A percentile compares a stretch with the other conserved stretches of the same genome.
Conservation (phyloP, 2,113 vertebrate genomes). For the Thunnus maccoyii region DNA sequence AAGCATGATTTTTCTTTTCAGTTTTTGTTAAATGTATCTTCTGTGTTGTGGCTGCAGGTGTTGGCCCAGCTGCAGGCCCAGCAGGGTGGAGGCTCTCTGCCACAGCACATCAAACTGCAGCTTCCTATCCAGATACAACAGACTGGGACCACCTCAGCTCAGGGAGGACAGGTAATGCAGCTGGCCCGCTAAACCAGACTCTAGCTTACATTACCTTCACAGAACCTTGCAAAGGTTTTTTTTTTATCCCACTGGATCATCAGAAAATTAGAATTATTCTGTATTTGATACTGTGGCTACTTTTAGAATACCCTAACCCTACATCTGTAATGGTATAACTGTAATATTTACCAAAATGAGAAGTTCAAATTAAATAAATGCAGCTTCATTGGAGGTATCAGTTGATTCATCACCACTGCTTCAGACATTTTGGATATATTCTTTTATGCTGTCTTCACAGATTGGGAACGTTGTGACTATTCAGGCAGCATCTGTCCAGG, state of each 20-base stretch:
- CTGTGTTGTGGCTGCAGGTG: conserved; percentile 69
- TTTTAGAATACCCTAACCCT: too few species aligned
- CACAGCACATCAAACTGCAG: conserved; percentile 92
- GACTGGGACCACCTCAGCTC: conserved; percentile 78
- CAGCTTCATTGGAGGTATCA: background rate
- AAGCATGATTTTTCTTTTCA: background rate
- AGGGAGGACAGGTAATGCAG: conserved; percentile 76
- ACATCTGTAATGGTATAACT: too few species aligned
- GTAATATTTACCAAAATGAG: background rate
- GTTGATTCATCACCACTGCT: background rate
- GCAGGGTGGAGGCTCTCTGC: conserved; percentile 86
- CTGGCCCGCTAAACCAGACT: background rate
- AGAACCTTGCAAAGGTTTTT: background rate
- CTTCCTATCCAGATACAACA: conserved; percentile 92
- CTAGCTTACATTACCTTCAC: background rate
- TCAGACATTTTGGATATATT: background rate
- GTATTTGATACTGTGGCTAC: background rate
- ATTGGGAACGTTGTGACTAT: conserved; percentile 94
- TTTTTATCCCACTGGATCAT: background rate
- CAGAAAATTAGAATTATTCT: background rate
- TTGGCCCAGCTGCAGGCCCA: conserved; percentile 91
- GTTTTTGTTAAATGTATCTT: conserved; percentile 5
- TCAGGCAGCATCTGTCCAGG: conserved; percentile 95
- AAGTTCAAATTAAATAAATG: background rate
- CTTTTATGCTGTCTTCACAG: conserved; percentile 74